Percentiles rank a stretch among this genome's conserved stretches.
phyloP scores from a whole-genome alignment of 1,140 invertebrate genomes.

The Cyclina sinensis region DNA sequence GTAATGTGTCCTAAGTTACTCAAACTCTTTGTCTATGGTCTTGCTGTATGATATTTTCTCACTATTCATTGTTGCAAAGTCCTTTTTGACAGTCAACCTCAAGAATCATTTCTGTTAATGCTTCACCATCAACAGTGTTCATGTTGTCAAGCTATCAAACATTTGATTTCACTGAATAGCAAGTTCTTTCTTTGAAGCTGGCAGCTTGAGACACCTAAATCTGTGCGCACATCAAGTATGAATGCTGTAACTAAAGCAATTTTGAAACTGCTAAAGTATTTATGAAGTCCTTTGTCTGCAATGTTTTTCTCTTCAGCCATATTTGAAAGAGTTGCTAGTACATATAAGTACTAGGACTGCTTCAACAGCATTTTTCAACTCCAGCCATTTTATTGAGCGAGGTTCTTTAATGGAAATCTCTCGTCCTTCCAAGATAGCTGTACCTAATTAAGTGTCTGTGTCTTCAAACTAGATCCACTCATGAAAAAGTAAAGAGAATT shows the following conservation, averaged over 20 bases:
- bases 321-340: background rate
- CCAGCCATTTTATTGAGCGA: constrained; percentile 30
- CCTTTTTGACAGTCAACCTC: background rate
- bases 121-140: background rate
- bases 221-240: constrained; percentile 33
- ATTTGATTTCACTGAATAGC: constrained; percentile 19
- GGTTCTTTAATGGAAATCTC: constrained; percentile 49
- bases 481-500: constrained; percentile 36
- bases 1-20: constrained; percentile 1
- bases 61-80: background rate
- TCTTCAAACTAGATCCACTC: constrained; percentile 33
- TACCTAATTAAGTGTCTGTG: constrained; percentile 39
- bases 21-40: constrained; percentile 37
- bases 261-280: constrained; percentile 39
- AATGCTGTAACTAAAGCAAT: constrained; percentile 31
- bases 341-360: background rate
- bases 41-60: background rate
- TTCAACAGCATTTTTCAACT: constrained; percentile 21
- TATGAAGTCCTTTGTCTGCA: background rate
- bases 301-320: constrained; percentile 17
- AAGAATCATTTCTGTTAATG: background rate
- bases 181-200: background rate
- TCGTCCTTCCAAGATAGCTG: constrained; percentile 30
- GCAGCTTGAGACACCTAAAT: constrained; percentile 29
- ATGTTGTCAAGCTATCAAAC: background rate